Conservation (phyloP, 2,888 invertebrate species). For the Drosophila atroscutellata region DNA sequence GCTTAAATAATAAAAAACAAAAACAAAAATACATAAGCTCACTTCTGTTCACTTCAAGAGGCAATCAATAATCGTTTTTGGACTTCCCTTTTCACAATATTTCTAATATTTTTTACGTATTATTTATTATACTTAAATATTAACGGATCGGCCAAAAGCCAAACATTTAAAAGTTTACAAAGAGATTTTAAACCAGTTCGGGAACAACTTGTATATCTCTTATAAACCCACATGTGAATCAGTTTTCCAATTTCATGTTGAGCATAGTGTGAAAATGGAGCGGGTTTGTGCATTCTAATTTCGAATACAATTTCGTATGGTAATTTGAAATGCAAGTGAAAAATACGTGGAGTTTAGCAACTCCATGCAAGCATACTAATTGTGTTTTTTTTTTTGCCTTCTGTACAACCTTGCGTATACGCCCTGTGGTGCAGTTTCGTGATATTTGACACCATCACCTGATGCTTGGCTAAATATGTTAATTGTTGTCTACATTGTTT, state of each 20-base stretch:
- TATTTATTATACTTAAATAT: not conserved
- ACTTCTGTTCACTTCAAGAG: constrained; percentile 34
- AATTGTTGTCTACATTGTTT: constrained; percentile 1
- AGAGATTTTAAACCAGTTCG: not conserved
- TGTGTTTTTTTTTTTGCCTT: not conserved
- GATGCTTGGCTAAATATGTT: not conserved
- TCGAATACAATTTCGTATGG: not conserved
- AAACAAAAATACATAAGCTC: constrained; percentile 23
- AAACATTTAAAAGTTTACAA: not conserved
- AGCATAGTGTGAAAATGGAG: not conserved
- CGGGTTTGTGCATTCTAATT: not conserved
- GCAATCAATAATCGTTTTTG: constrained; percentile 55
- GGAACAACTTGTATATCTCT: not conserved
- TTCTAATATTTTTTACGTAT: constrained; percentile 9
- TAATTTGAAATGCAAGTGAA: not conserved
- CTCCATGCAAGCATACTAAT: not conserved
- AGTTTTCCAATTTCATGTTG: not conserved
- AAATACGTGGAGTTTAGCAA: not conserved
- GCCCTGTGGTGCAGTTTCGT: constrained; percentile 19
- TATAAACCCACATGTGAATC: not conserved
- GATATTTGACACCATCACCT: constrained; percentile 16
- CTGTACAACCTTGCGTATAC: constrained; percentile 18
- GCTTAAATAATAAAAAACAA: constrained; percentile 1
- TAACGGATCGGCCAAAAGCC: not conserved
- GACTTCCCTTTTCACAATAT: constrained; percentile 2